These are phyloP conservation scores for Mamestra brassicae DNA, from an alignment of 2,888 invertebrate species.

Conservation along the genomic window DNA sequence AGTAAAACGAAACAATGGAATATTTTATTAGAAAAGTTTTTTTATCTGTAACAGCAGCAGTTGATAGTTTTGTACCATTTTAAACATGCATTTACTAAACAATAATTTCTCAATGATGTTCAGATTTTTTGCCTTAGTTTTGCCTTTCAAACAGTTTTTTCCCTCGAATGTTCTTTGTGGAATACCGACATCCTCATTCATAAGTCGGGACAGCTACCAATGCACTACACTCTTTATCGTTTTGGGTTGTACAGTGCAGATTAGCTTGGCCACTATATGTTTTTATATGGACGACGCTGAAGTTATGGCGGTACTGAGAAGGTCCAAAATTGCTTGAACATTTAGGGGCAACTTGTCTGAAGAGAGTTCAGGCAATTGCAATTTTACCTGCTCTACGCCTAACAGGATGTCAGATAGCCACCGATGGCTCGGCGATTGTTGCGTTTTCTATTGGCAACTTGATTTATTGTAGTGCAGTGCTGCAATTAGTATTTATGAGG, in stretches of 20 bases:
- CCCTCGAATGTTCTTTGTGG: conserved; percentile 71
- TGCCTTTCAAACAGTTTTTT: conserved; percentile 71
- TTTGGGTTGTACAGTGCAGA: conserved; percentile 69
- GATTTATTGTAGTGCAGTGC: conserved; percentile 50
- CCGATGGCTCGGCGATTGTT: conserved; percentile 64
- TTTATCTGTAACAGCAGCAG: conserved; percentile 16
- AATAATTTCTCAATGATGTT: conserved; percentile 45
- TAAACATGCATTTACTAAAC: conserved; percentile 41
- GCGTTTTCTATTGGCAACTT: conserved; percentile 66
- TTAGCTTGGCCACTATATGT: conserved; percentile 60
- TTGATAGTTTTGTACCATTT: conserved; percentile 24
- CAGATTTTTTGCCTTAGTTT: conserved; percentile 70
- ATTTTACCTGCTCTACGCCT: conserved; percentile 81
- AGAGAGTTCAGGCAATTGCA: conserved; percentile 78
- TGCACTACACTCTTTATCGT: conserved; percentile 72
- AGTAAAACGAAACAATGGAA: conserved; percentile 32
- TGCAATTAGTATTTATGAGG: conserved; percentile 33
- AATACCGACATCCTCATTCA: conserved; percentile 74
- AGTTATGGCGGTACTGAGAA: conserved; percentile 65
- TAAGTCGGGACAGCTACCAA: conserved; percentile 59
- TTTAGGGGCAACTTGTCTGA: conserved; percentile 69
- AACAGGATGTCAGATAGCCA: conserved; percentile 74
- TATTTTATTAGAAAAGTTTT: conserved; percentile 27
- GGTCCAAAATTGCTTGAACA: conserved; percentile 73
- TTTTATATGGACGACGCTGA: conserved; percentile 49